Base-by-base conservation (phyloP, 92 coral and sea anemone genomes). In the Nematostella vectensis region DNA sequence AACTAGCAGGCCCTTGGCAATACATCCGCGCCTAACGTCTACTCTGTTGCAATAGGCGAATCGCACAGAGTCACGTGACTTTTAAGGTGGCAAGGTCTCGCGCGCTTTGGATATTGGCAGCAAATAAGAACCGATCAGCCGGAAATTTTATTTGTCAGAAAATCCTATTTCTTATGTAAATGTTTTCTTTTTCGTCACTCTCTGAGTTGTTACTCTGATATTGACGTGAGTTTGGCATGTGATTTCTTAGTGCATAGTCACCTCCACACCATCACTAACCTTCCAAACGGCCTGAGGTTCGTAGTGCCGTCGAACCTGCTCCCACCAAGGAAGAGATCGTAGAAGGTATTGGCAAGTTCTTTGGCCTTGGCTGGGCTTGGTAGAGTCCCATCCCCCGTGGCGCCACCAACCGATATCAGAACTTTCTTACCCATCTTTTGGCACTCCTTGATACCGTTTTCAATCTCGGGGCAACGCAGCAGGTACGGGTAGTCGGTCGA, bases 361-460 rank as follows among this genome's bases (percentile, higher is more conserved):
- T 25, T 77, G 26, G 94, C 77, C 53, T 70, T 71, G 30, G 24
- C 60, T 3, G 75, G 61, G 36, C 50, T 44, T 27, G 63, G 82
- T 2, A 85, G 83, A 25, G 94, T 85, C 0, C 94, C 88, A 47
- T 85, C 94, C 4, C 83, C 94, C 2, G 72, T 61, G 15, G 87
- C 88, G 21, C 88, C 94, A 17, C 94, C 94, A 31, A 85, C 69
- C 11, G 88, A 80, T 68, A 85, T 76, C 31, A 85, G 48, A 12
- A 85, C 88, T 49, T 71, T 81, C 65, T 81, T 72, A 52, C 88
- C 94, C 50, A 61, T 58, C 8, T 27, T 61, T 55, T 85, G 94
- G 28, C 94, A 85, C 50, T 74, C 80, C 26, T 58, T 67, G 62
- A 85, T 85, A 25, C 88, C 94, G 25, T 67, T 47, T 53, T 75